A percentile compares a stretch with the other conserved stretches of the same genome.
These are phyloP conservation scores for Chrysaora quinquecirrha DNA, from an alignment of 30 jellyfish, hydroid and myxozoan species.

Conservation along the genomic window DNA sequence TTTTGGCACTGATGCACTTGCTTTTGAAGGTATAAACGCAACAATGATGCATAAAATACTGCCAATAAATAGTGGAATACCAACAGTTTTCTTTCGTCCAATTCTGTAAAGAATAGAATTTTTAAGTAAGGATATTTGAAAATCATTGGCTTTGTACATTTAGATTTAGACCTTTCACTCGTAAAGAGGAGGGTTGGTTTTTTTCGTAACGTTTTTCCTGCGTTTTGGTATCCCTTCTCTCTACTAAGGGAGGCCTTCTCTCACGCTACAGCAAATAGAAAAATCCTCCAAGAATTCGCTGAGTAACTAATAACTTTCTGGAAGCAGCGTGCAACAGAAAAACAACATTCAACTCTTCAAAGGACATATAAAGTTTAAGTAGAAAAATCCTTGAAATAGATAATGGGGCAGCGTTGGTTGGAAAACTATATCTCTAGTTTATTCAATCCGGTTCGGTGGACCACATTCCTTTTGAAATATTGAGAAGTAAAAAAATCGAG, in stretches of 20 bases:
- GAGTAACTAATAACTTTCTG: too few relatives aligned
- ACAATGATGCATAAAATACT: conserved; percentile 25
- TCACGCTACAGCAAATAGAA: not conserved
- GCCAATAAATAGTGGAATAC: conserved; percentile 2
- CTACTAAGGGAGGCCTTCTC: not conserved
- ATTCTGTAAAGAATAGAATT: not conserved
- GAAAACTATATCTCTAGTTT: too few relatives aligned
- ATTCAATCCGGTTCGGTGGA: too few relatives aligned
- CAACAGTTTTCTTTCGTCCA: conserved; percentile 21
- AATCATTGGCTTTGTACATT: not conserved
- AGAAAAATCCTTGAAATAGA: too few relatives aligned
- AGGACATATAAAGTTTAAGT: too few relatives aligned
- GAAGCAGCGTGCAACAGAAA: too few relatives aligned
- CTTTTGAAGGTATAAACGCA: conserved; percentile 38
- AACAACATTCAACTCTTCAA: too few relatives aligned
- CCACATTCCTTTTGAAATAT: too few relatives aligned
- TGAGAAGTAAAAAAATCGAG: not conserved
- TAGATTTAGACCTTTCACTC: not conserved
- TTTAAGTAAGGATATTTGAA: not conserved
- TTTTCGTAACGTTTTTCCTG: not conserved
- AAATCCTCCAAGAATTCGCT: too few relatives aligned
- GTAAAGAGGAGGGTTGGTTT: not conserved
- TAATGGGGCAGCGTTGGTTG: too few relatives aligned
- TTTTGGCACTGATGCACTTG: conserved; percentile 6
- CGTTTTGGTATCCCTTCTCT: not conserved